Percentiles rank a stretch among this genome's conserved stretches.
phyloP scores from a whole-genome alignment of 1,140 invertebrate species.

The Lepidurus arcticus region DNA sequence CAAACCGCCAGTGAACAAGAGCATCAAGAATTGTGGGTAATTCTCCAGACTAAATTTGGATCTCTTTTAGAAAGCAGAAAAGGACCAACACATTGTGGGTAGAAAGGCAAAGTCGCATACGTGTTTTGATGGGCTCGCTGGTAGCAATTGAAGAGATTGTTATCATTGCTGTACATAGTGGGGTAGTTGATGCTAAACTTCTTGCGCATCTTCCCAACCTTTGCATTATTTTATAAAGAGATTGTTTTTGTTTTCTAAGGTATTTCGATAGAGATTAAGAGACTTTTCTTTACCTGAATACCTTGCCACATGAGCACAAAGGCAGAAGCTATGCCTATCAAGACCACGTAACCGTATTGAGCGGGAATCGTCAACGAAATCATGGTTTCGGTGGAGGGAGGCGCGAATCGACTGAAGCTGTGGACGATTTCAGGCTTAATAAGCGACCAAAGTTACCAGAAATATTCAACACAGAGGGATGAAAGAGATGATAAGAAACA shows the following conservation, averaged over 20 bases:
- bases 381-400: conserved; percentile 25
- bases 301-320: conserved; percentile 44
- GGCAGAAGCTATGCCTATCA: conserved; percentile 42
- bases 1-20: conserved; percentile 47
- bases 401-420: conserved; percentile 24
- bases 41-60: conserved; percentile 44
- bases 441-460: too few relatives aligned
- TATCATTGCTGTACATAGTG: conserved; percentile 46
- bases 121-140: conserved; percentile 52
- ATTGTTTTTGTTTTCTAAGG: background rate
- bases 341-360: conserved; percentile 44
- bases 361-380: conserved; percentile 39
- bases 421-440: background rate
- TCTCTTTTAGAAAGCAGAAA: background rate
- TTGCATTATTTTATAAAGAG: conserved; percentile 25
- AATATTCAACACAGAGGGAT: too few relatives aligned
- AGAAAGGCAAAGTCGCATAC: conserved; percentile 41
- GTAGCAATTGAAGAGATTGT: conserved; percentile 48
- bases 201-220: conserved; percentile 42
- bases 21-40: conserved; percentile 45
- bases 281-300: conserved; percentile 39
- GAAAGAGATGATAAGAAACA: background rate
- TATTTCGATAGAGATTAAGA: background rate
- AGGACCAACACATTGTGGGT: background rate
- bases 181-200: conserved; percentile 46